phyloP scores from a whole-genome alignment of 2,888 invertebrate species.

The Nesidiocoris tenuis region DNA sequence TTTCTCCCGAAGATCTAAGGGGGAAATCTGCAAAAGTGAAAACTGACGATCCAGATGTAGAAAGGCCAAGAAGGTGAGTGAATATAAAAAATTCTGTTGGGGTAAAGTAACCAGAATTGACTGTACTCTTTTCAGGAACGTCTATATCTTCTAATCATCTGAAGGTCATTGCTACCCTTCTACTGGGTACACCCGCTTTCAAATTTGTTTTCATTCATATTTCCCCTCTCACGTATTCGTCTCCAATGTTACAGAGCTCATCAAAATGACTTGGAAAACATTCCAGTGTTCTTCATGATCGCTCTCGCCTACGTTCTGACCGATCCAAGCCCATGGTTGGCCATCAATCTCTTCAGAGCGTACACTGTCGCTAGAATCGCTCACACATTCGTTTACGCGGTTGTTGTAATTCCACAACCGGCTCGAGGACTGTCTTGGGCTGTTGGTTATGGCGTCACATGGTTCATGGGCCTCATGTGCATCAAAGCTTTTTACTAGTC shows the following conservation, averaged over 20 bases:
- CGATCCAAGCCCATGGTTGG: constrained; percentile 58
- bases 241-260: constrained; percentile 61
- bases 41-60: constrained; percentile 58
- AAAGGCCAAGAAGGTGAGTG: constrained; percentile 57
- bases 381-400: constrained; percentile 67
- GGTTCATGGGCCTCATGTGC: constrained; percentile 57
- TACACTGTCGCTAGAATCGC: constrained; percentile 61
- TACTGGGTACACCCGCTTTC: background rate
- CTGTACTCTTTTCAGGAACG: too few relatives aligned
- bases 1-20: constrained; percentile 58
- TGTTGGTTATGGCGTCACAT: constrained; percentile 56
- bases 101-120: background rate
- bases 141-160: too few relatives aligned
- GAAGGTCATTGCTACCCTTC: background rate
- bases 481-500: constrained; percentile 19
- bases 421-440: constrained; percentile 57
- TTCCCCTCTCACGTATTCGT: background rate
- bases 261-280: constrained; percentile 72
- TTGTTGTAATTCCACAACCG: constrained; percentile 64
- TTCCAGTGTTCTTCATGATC: constrained; percentile 64
- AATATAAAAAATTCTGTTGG: background rate
- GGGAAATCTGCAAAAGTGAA: constrained; percentile 54
- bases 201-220: background rate
- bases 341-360: constrained; percentile 60
- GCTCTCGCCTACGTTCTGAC: constrained; percentile 64